Conservation (phyloP, 1,140 invertebrate genomes). For the Drosophila fuyamai region DNA sequence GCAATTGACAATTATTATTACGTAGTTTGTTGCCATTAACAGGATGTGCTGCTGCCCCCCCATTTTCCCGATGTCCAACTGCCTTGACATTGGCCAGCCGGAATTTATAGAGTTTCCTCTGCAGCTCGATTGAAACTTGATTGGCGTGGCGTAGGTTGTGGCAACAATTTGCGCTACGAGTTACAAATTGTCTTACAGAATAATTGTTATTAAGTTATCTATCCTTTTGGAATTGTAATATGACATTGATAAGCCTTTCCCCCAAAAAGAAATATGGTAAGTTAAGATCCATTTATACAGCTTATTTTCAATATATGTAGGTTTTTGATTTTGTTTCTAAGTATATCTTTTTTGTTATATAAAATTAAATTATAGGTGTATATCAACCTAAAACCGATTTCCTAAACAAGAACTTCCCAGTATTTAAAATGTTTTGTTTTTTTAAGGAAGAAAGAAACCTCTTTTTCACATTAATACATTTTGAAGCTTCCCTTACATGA, state of each 20-base stretch:
- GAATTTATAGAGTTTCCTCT: conserved; percentile 45
- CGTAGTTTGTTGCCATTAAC: conserved; percentile 72
- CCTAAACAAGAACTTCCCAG: too few relatives aligned
- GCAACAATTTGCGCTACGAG: conserved; percentile 15
- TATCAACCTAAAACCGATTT: too few relatives aligned
- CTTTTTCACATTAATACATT: too few relatives aligned
- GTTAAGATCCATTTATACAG: too few relatives aligned
- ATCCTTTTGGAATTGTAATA: not conserved
- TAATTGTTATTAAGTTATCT: conserved; percentile 3
- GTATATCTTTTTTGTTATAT: too few relatives aligned
- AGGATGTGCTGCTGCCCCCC: conserved; percentile 40
- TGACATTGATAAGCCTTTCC: too few relatives aligned
- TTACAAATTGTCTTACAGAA: conserved; percentile 24
- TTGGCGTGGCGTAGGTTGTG: conserved; percentile 44
- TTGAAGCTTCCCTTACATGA: not conserved
- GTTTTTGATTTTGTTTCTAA: too few relatives aligned
- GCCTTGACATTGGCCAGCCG: conserved; percentile 32
- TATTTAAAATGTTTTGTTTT: too few relatives aligned
- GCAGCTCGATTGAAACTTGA: conserved; percentile 28
- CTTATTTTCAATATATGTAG: too few relatives aligned
- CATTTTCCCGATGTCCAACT: not conserved
- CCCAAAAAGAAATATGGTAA: too few relatives aligned
- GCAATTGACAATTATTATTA: conserved; percentile 83
- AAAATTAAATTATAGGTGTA: too few relatives aligned
- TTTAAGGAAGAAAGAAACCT: too few relatives aligned